These are phyloP conservation scores for Anaspis maculata DNA, from an alignment of 2,888 invertebrate genomes.

Conservation along the genomic window DNA sequence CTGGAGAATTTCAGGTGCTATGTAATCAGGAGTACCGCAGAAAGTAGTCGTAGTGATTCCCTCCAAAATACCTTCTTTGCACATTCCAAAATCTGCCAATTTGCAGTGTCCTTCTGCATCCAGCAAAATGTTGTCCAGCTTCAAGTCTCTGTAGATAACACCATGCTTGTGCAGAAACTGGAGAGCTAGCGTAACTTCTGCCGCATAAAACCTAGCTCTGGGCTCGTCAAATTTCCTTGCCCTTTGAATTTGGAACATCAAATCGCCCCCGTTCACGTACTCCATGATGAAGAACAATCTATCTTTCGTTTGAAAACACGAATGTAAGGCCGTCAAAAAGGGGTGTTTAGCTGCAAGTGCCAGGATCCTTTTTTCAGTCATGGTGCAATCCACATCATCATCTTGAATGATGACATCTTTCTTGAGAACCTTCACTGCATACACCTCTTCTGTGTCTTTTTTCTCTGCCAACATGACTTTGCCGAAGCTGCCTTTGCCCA, in stretches of 20 bases:
- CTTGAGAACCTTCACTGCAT: slow-evolving; percentile 83
- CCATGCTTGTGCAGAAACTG: slow-evolving; percentile 96
- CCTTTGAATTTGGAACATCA: slow-evolving; percentile 99
- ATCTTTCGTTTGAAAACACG: slow-evolving; percentile 91
- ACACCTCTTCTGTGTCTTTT: slow-evolving; percentile 86
- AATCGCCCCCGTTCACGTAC: slow-evolving; percentile 96
- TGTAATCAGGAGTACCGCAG: slow-evolving; percentile 99
- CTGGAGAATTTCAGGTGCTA: slow-evolving; percentile 74
- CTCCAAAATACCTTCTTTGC: slow-evolving; percentile 89
- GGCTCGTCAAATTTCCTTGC: slow-evolving; percentile 97
- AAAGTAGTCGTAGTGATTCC: slow-evolving; percentile 91
- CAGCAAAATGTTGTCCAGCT: slow-evolving; percentile 95
- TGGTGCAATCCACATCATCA: slow-evolving; percentile 98
- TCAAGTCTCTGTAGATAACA: slow-evolving; percentile 97
- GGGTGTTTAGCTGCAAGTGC: slow-evolving; percentile 97
- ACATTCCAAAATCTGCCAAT: slow-evolving; percentile 86
- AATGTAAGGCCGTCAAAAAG: slow-evolving; percentile 93
- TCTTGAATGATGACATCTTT: slow-evolving; percentile 98
- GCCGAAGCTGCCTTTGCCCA: slow-evolving; percentile 98
- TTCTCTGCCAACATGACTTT: slow-evolving; percentile 98
- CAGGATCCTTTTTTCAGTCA: slow-evolving; percentile 96
- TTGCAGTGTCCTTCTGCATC: slow-evolving; percentile 95
- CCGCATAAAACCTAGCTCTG: slow-evolving; percentile 92
- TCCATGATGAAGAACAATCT: slow-evolving; percentile 97
- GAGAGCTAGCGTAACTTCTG: slow-evolving; percentile 94